Base-by-base conservation (phyloP, 2,888 invertebrate genomes). In the Synergus laeviventris region DNA sequence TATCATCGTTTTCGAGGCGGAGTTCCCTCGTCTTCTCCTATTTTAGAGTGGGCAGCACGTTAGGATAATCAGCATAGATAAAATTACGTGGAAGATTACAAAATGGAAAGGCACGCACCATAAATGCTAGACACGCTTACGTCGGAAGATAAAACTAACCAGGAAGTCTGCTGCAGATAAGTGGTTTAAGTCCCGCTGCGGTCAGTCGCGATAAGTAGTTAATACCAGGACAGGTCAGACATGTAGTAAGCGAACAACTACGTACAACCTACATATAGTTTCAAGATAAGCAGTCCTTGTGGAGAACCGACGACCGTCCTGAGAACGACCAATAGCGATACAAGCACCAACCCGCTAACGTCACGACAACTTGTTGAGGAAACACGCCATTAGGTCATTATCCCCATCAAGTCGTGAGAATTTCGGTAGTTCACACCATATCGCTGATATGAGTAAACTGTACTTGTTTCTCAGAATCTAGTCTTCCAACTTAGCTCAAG, bases 61-160 rank as follows among this genome's bases (percentile, higher is more conserved):
- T 84, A 83, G 86, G 85, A 84, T 87, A 87, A 89, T 89, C 87
- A 88, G 86, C 86, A 85, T 85, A 87, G 89, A 89, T 89, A 89
- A 89, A 87, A 81, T 78, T 79, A 80, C 73, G 75, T 74, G 81
- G 77, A 79, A 73, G 79, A 78, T 76, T 76, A 79, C 79, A 39
- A 60, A 31, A 31, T 31, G 31, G 31, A 5, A 5, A 76, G 74
- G 73, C 74, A 78, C 78, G 79, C 76, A 78, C 75, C 62, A 60
- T 78, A 81, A 78, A 83, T 62, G 78, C 78, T 79, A 82, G 86
- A 84, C 85, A 85, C 79, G 85, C 82, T 84, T 83, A 81, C 74
- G 75, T 77, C 74, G 77, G 74, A 78, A 78, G 66, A 79, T 56
- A 60, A 60, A 16, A 60, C 14, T 60, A 16, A 8, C n/a, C 18